Evolutionary conservation across 2,797 vertebrate species (phyloP).

Genomic region (Poecilia velifera): DNA sequence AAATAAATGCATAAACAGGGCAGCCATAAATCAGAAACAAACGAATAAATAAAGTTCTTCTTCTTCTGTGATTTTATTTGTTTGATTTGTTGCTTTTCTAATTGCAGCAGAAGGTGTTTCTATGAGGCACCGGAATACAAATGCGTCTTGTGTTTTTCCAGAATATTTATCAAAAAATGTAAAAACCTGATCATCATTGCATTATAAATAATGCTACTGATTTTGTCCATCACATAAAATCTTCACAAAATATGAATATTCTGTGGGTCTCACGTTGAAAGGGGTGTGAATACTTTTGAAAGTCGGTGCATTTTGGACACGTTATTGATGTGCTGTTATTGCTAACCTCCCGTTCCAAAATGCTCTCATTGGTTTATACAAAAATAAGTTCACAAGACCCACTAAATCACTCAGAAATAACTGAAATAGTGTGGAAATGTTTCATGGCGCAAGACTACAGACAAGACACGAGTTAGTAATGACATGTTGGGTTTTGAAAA

Average conservation of each 20-base stretch:
- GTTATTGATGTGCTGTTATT: too few relatives aligned
- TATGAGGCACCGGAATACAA: not conserved
- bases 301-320: not conserved
- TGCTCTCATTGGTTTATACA: not conserved
- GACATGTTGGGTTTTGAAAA: not conserved
- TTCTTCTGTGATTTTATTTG: not conserved
- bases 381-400: not conserved
- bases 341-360: not conserved
- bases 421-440: not conserved
- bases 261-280: not conserved
- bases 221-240: not conserved
- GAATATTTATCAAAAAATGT: not conserved
- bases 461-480: not conserved
- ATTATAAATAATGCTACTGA: not conserved
- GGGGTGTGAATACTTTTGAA: not conserved
- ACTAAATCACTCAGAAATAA: not conserved
- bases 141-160: not conserved
- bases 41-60: not conserved
- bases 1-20: not conserved
- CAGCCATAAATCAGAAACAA: not conserved
- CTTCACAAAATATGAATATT: not conserved
- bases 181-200: not conserved
- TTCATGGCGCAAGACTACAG: not conserved
- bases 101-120: not conserved
- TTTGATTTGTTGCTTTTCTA: not conserved